Evolutionary conservation across 1,140 invertebrate genomes (phyloP).

Genomic region (Dufourea novaeangliae): DNA sequence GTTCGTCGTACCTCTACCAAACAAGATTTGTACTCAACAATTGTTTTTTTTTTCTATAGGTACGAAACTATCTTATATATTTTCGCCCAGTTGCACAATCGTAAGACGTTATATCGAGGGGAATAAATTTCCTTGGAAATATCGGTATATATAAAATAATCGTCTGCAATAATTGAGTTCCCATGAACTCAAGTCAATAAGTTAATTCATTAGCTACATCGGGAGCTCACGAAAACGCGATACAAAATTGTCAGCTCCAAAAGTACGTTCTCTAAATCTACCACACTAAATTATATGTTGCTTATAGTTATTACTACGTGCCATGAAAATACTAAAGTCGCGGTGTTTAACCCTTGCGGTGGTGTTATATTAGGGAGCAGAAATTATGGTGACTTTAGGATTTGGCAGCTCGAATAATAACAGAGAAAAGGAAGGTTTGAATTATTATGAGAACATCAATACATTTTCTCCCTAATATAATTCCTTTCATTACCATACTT

Average conservation of each 20-base stretch:
- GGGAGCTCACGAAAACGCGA: background rate
- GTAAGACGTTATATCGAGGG: background rate
- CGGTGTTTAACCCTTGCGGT: background rate
- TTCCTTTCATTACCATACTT: background rate
- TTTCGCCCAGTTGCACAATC: background rate
- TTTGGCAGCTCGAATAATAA: background rate
- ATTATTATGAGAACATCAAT: background rate
- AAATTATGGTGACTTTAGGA: background rate
- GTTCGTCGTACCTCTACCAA: conserved; percentile 12
- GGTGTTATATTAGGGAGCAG: background rate
- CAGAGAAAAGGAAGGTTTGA: background rate
- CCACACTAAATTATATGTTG: conserved; percentile 18
- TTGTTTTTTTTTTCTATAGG: conserved; percentile 42
- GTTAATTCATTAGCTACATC: conserved; percentile 22
- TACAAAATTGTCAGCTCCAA: background rate
- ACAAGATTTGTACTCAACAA: conserved; percentile 42
- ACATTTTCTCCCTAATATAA: background rate
- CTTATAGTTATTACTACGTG: background rate
- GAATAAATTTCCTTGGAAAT: conserved; percentile 14
- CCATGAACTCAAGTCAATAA: conserved; percentile 28
- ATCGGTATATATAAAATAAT: conserved; percentile 15
- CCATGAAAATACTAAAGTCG: conserved; percentile 31
- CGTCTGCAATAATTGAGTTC: conserved; percentile 2
- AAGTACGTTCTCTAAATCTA: background rate
- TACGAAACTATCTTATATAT: conserved; percentile 8